A percentile compares a stretch with the other conserved stretches of the same genome.
These are phyloP conservation scores for Thamnophis sirtalis DNA, from an alignment of 2,113 vertebrate genomes.

Conservation along the genomic window DNA sequence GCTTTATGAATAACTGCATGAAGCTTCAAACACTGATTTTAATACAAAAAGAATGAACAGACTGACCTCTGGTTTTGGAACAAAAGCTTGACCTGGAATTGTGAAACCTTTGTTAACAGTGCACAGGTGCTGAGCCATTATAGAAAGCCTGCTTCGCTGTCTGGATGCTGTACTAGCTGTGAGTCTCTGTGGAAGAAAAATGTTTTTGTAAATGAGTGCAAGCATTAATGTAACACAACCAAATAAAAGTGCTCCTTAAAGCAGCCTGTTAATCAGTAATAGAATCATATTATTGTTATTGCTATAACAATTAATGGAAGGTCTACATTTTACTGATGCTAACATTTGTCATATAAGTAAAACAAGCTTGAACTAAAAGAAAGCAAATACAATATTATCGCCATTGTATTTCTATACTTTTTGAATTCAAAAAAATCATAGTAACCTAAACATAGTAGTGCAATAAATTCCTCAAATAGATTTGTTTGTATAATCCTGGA, in stretches of 20 bases:
- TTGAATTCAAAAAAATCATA: neutral
- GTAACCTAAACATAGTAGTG: neutral
- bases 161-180: constrained; percentile 77
- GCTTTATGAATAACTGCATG: neutral
- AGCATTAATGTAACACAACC: constrained; percentile 3
- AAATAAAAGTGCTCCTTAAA: neutral
- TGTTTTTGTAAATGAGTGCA: neutral
- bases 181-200: constrained; percentile 74
- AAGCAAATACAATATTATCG: neutral
- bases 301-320: neutral
- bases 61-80: constrained; percentile 90
- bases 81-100: constrained; percentile 88
- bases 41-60: neutral
- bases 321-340: neutral
- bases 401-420: neutral
- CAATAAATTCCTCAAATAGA: neutral
- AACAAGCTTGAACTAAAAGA: neutral
- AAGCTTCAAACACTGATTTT: neutral
- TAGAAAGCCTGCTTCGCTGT: constrained; percentile 87
- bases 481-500: neutral
- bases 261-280: neutral
- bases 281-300: neutral
- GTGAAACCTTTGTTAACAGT: constrained; percentile 78
- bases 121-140: constrained; percentile 94
- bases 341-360: neutral